Percentiles rank a stretch among this genome's conserved stretches.
Evolutionary conservation across 53 echinoderm and acorn worm species (phyloP).

Genomic region (Echinarachnius parma): DNA sequence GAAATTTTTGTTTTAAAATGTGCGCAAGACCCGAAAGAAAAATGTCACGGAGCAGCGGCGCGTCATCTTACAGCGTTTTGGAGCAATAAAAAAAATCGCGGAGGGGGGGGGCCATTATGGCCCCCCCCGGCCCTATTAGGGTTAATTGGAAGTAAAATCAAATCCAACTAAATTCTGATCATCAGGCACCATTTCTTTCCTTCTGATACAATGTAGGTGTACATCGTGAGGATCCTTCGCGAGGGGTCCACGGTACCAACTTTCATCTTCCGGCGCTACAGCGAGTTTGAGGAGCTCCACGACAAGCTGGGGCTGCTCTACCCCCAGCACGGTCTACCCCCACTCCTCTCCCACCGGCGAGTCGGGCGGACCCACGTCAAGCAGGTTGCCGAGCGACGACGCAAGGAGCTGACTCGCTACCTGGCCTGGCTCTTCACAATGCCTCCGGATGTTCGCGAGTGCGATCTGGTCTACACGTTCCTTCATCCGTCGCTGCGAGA

Average conservation of each 20-base stretch:
- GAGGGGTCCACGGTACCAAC: conserved; percentile 70
- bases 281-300: conserved; percentile 88
- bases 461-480: conserved; percentile 97
- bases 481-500: conserved; percentile 93
- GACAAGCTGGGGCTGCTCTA: conserved; percentile 71
- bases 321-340: conserved; percentile 61
- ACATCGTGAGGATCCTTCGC: conserved; percentile 75
- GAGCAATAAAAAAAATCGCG: no score
- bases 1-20: no score
- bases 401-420: conserved; percentile 65
- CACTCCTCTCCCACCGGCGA: conserved; percentile 61
- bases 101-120: no score
- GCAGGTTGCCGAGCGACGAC: conserved; percentile 88
- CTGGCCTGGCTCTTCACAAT: conserved; percentile 57
- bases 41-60: no score
- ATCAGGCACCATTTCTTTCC: no score
- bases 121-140: no score
- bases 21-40: no score
- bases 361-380: conserved; percentile 93
- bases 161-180: not conserved
- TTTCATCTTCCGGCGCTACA: conserved; percentile 96
- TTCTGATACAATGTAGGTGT: conserved; percentile 75
- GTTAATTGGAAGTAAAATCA: no score
- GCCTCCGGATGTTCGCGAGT: conserved; percentile 80
- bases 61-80: no score